phyloP scores from a whole-genome alignment of 2,888 invertebrate species.

The Acrobasis suavella region DNA sequence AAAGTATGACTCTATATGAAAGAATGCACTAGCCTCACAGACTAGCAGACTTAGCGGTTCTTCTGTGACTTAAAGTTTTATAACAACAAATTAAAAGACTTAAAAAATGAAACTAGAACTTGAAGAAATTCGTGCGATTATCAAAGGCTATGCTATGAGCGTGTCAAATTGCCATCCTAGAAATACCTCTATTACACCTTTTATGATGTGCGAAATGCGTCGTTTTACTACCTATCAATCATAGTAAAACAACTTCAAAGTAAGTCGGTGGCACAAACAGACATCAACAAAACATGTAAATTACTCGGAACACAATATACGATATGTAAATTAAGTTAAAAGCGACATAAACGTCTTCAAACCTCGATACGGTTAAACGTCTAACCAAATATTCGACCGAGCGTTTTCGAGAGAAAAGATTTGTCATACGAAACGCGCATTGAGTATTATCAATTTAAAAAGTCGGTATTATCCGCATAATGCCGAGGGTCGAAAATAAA shows the following conservation, averaged over 20 bases:
- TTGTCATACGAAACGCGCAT: slow-evolving; percentile 67
- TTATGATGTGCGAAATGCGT: slow-evolving; percentile 61
- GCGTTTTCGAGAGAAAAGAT: slow-evolving; percentile 51
- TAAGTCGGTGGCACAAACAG: slow-evolving; percentile 63
- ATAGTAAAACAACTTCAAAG: slow-evolving; percentile 59
- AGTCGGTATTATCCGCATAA: slow-evolving; percentile 74
- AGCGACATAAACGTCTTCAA: slow-evolving; percentile 46
- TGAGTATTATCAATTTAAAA: slow-evolving; percentile 78
- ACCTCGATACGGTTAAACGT: slow-evolving; percentile 74
- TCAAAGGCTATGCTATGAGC: background rate
- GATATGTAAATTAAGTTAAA: slow-evolving; percentile 60
- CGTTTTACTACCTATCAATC: slow-evolving; percentile 62
- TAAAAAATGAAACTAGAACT: too few relatives aligned
- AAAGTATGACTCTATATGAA: background rate
- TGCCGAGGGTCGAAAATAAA: slow-evolving; percentile 70
- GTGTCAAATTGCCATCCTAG: slow-evolving; percentile 12
- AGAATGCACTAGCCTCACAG: background rate
- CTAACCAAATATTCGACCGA: slow-evolving; percentile 71
- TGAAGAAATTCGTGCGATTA: too few relatives aligned
- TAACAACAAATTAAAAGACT: too few relatives aligned
- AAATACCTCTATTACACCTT: slow-evolving; percentile 31
- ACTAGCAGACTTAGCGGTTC: too few relatives aligned
- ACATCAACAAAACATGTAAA: slow-evolving; percentile 63
- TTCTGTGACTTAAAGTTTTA: too few relatives aligned
- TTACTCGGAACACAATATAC: slow-evolving; percentile 43